Base-by-base conservation (phyloP, 2,797 vertebrate species). In the Lepus oiostolus region DNA sequence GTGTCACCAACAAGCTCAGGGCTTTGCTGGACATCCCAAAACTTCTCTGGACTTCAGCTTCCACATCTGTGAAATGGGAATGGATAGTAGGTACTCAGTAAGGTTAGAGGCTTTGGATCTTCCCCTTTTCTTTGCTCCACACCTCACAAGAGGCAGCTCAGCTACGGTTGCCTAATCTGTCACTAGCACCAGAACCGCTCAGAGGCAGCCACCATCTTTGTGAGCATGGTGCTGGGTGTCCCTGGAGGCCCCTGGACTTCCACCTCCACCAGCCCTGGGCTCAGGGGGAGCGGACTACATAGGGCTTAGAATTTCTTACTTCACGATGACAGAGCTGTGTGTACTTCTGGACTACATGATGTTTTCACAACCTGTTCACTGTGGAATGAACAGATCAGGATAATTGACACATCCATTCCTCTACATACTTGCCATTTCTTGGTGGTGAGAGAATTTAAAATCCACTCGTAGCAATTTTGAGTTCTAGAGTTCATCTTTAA, bases 401-500 rank as follows among this genome's bases (percentile, higher is more conserved):
- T 87, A 28, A 72, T 72, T 21, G 71, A 87, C 0, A 17, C 32
- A 71, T 35, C 7, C 24, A 1, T 77, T 32, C 70, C 22, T 47
- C 71, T n/a, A 71, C 52, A 82, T 14, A 11, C 30, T 81, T 65
- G 58, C 24, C 63, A 22, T n/a, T 30, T 77, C 19, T 72, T 67
- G 86, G 30, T 67, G 58, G n/a, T 50, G 4, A 92, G 22, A 93
- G 72, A 24, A 83, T n/a, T 84, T 88, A 26, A 71, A 86, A 28
- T 7, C 9, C 63, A 62, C 19, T 82, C 2, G 70, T 32, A 68
- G 4, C 42, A 26, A 52, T 68, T 67, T 68, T 84, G 30, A 68
- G 67, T 50, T 50, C 13, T 19, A 58, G 54, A 19, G 54, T 13
- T 19, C 14, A 58, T 71, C 70, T 65, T 77, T 81, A 80, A 50